Evolutionary conservation across 1,140 invertebrate genomes (phyloP).

Genomic region (Asbolus verrucosus): DNA sequence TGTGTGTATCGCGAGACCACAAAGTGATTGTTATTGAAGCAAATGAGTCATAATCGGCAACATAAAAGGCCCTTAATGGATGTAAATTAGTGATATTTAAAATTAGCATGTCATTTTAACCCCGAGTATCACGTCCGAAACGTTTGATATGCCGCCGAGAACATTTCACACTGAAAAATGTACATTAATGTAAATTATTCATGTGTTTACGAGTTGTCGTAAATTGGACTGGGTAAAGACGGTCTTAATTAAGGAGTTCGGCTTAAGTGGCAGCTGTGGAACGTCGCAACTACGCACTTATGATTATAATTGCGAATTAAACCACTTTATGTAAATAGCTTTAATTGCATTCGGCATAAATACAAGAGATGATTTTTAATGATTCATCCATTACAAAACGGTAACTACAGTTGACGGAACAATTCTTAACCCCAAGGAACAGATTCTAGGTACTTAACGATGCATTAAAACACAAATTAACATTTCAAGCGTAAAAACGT

Average conservation of each 20-base stretch:
- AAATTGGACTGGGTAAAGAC: slow-evolving; percentile 52
- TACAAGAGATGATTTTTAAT: slow-evolving; percentile 52
- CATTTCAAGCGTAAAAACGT: too few relatives aligned
- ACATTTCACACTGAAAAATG: slow-evolving; percentile 51
- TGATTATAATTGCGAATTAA: slow-evolving; percentile 53
- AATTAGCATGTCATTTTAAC: slow-evolving; percentile 58
- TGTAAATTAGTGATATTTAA: slow-evolving; percentile 57
- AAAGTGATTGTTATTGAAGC: slow-evolving; percentile 42
- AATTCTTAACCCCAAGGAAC: too few relatives aligned
- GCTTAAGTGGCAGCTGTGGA: slow-evolving; percentile 52
- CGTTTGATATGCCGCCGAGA: slow-evolving; percentile 55
- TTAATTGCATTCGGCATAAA: slow-evolving; percentile 51
- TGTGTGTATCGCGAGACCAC: slow-evolving; percentile 25
- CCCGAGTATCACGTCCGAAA: slow-evolving; percentile 52
- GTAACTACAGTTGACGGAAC: too few relatives aligned
- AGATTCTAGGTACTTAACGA: too few relatives aligned
- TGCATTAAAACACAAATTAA: too few relatives aligned
- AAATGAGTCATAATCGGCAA: slow-evolving; percentile 49
- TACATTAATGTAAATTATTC: slow-evolving; percentile 56
- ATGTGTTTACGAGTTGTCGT: slow-evolving; percentile 53
- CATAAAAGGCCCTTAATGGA: slow-evolving; percentile 55
- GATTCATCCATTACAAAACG: slow-evolving; percentile 23
- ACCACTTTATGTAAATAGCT: slow-evolving; percentile 53
- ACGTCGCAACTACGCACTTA: slow-evolving; percentile 49
- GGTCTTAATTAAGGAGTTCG: slow-evolving; percentile 52